Evolutionary conservation across 2,797 vertebrate genomes (phyloP).

Genomic region (Tapera naevia): DNA sequence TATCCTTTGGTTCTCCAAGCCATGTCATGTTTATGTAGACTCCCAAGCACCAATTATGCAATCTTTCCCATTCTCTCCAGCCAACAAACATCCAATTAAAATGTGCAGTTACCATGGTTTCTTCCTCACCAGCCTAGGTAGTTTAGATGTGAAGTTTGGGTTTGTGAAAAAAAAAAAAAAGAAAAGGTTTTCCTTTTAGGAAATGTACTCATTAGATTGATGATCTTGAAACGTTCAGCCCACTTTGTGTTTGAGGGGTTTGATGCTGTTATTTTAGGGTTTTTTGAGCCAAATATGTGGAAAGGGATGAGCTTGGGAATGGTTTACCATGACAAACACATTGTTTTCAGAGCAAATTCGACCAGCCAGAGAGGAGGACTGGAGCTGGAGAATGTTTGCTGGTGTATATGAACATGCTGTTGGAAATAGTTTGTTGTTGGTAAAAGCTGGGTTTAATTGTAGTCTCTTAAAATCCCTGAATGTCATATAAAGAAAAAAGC

Average conservation of each 20-base stretch:
- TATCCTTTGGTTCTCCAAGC: neutral
- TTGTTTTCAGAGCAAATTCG: conserved; percentile 41
- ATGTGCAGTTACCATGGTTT: conserved; percentile 50
- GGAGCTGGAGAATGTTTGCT: conserved; percentile 7
- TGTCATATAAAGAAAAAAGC: neutral
- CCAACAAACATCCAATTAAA: conserved; percentile 33
- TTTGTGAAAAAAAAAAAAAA: neutral
- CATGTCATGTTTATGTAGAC: neutral
- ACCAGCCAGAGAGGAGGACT: neutral
- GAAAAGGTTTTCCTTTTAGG: neutral
- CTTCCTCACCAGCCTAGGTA: conserved; percentile 1
- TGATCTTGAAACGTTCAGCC: neutral
- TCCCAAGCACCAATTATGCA: conserved; percentile 13
- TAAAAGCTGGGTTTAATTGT: conserved; percentile 63
- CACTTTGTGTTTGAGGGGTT: neutral
- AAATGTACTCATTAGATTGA: neutral
- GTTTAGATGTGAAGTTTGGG: neutral
- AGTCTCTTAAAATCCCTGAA: neutral
- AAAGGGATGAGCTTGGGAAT: conserved; percentile 11
- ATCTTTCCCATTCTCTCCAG: conserved; percentile 14
- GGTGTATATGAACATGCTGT: conserved; percentile 5
- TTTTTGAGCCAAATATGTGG: neutral
- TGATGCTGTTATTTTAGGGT: neutral
- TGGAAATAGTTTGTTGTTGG: conserved; percentile 4
- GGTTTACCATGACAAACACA: conserved; percentile 29